phyloP scores from a whole-genome alignment of 2,797 vertebrate genomes.

The Nannoperca australis region DNA sequence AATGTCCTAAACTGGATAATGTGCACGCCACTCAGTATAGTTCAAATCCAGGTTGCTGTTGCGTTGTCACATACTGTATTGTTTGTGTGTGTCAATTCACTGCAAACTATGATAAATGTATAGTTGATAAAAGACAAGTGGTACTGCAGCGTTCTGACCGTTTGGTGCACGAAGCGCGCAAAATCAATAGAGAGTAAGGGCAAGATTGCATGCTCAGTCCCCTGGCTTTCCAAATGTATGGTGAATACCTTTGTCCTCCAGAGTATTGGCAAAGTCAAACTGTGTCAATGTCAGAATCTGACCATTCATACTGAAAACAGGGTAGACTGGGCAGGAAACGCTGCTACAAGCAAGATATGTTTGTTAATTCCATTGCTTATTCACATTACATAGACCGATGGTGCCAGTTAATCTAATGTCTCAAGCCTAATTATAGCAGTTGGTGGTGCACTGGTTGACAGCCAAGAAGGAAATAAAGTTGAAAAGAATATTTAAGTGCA shows the following conservation, averaged over 20 bases:
- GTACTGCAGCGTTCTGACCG: background rate
- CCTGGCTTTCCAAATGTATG: constrained; percentile 9
- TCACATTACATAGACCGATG: background rate
- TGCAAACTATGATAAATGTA: constrained; percentile 49
- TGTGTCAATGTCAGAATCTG: background rate
- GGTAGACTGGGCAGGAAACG: background rate
- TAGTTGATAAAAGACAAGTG: constrained; percentile 40
- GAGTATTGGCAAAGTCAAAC: constrained; percentile 17
- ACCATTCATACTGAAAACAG: background rate
- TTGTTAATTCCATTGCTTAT: background rate
- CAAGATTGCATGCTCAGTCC: constrained; percentile 8
- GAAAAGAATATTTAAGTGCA: background rate
- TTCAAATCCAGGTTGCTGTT: constrained; percentile 25
- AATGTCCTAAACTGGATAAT: constrained; percentile 46
- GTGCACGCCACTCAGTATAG: constrained; percentile 1
- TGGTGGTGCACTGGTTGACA: background rate
- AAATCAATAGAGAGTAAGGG: constrained; percentile 41
- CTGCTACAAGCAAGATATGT: background rate
- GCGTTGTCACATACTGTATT: constrained; percentile 3
- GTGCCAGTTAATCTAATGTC: background rate
- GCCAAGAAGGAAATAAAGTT: background rate
- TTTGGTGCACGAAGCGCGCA: constrained; percentile 39
- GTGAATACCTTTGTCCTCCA: background rate
- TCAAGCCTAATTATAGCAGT: constrained; percentile 1
- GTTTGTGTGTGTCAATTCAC: constrained; percentile 22